Base-by-base conservation (phyloP, 2,797 vertebrate genomes). In the Myotis vivesi region DNA sequence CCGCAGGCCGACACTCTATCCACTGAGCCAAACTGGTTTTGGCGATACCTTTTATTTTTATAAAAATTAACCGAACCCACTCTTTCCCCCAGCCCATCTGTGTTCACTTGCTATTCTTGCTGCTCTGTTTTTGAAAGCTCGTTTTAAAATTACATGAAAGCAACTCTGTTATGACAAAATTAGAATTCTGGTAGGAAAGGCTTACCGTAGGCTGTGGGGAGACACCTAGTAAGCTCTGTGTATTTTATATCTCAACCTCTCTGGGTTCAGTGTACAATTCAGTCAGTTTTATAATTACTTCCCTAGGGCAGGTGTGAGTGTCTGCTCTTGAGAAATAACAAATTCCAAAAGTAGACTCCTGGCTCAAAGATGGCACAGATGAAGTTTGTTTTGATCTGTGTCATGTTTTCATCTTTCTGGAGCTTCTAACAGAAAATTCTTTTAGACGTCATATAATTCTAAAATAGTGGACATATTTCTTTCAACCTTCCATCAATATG, bases 101-200 rank as follows among this genome's bases (percentile, higher is more conserved):
- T 49, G 41, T 71, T 86, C 71, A 57, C 79, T 87, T 87, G 57
- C 64, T 75, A 46, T 82, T 86, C 90, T 92, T 53, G 11, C 88
- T 13, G n/a, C 19, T n/a, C 17, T 0, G 13, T 44, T 83, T 93
- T 79, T 90, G 55, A 96, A 81, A 94, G 23, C 86, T 96, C 44
- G 46, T 89, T 94, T 83, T 96, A 94, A 97, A 97, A 89, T 96
- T 86, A 94, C 59, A 69, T 87, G 84, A 96, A 89, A 97, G 94
- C 95, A 97, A 55, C 66, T 66, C 91, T 22, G 49, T 87, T 96
- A 44, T 94, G 87, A 95, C 72, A 85, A 84, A 94, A 92, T 94
- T 94, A 94, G 94, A 91, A 82, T 87, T 92, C 92, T 94, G 86
- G 66, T 89, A 28, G 53, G 66, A 94, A 93, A 90, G 59, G 53